Evolutionary conservation across 2,888 invertebrate genomes (phyloP), one percentile per base, ranked within the genome.

Genomic region (Tillus elongatus): DNA sequence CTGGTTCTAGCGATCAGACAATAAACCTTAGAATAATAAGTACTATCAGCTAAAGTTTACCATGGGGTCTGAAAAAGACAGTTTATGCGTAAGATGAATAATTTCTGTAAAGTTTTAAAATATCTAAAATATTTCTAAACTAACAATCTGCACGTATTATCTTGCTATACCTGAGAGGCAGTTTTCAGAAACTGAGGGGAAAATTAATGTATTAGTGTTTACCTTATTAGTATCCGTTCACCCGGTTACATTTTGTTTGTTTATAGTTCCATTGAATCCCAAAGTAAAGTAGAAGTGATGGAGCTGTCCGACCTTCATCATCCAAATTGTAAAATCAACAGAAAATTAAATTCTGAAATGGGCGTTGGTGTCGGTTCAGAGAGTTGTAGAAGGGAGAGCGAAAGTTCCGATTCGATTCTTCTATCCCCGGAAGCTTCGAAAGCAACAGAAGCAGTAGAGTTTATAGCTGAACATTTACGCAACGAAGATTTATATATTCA

Each of bases 401-500:
- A 91, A 61, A 88, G 87, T 58, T 90, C 90, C 0, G 93, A 93
- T 61, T 88, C 90, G 3, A 77, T 91, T 41, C 73, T 92, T 34
- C 72, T 93, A 35, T 90, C 90, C 12, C 90, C 92, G 0, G 93
- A 93, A 70, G 92, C 93, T 36, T 83, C 89, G 58, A 84, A 95
- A 69, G 92, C 92, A 33, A 93, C 95, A 12, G 95, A 96, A 67
- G 96, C 97, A 2, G 92, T 98, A 11, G 92, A 95, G 65, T 97
- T 97, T 66, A 97, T 98, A 50, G 95, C 96, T 15, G 92, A 95
- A 64, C 96, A 98, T 74, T 75, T 97, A 54, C 80, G 93, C 51
- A 93, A 93, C 64, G 97, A 97, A 70, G 96, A 97, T 73, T 85
- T 96, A 56, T 96, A 96, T 61, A 93, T 96, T 67, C 93, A 95